Evolutionary conservation across 1,140 invertebrate genomes (phyloP).

Genomic region (Spodoptera litura): DNA sequence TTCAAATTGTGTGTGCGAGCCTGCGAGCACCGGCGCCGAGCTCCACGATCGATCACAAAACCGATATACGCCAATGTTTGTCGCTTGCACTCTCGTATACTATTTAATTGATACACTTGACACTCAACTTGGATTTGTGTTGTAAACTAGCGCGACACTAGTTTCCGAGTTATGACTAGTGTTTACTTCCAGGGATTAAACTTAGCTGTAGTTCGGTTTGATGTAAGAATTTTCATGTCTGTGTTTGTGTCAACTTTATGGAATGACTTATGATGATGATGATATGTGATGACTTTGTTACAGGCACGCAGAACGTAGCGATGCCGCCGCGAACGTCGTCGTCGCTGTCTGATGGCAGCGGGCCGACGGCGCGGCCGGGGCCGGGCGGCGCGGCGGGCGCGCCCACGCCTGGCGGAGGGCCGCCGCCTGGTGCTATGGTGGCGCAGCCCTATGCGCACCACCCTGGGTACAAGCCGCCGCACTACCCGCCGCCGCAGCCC

Average conservation of each 20-base stretch:
- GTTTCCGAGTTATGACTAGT: constrained; percentile 15
- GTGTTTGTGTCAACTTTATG: background rate
- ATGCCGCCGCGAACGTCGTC: constrained; percentile 96
- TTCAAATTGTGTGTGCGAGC: constrained; percentile 75
- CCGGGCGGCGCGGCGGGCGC: constrained; percentile 87
- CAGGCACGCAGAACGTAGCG: constrained; percentile 95
- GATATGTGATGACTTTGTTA: constrained; percentile 55
- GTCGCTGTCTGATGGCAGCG: constrained; percentile 93
- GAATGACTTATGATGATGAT: constrained; percentile 8
- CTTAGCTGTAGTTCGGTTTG: background rate
- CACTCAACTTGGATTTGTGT: constrained; percentile 42
- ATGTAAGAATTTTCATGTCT: background rate
- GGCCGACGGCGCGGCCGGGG: constrained; percentile 90
- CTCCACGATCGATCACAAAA: constrained; percentile 67
- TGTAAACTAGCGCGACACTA: constrained; percentile 13
- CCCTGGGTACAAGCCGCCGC: constrained; percentile 77
- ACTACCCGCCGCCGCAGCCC: constrained; percentile 77
- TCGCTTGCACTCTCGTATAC: constrained; percentile 76
- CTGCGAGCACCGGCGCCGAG: constrained; percentile 45
- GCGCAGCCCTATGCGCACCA: constrained; percentile 87
- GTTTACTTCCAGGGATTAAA: constrained; percentile 4
- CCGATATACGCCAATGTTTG: constrained; percentile 60
- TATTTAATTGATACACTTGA: constrained; percentile 62
- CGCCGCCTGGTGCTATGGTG: constrained; percentile 77
- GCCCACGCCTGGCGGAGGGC: constrained; percentile 78